A percentile compares a stretch with the other conserved stretches of the same genome.
Conservation (phyloP, 2,113 vertebrate genomes). For the Cyprinodon tularosa region DNA sequence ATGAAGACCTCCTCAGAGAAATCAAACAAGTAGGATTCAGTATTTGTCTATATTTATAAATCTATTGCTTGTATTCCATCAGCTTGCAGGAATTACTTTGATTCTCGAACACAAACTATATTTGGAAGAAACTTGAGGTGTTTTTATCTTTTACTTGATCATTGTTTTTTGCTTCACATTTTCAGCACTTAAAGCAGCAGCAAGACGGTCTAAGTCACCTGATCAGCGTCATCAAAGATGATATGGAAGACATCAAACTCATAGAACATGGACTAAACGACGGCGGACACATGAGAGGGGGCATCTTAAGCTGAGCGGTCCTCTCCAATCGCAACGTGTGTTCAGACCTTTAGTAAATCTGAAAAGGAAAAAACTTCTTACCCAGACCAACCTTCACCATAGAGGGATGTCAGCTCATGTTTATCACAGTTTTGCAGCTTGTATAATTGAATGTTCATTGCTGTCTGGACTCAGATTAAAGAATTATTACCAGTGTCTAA, state of each 20-base stretch:
- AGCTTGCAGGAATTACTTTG: neutral
- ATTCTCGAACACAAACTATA: neutral
- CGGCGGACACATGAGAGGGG: slow-evolving; percentile 87
- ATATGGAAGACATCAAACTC: slow-evolving; percentile 95
- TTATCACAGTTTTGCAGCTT: neutral
- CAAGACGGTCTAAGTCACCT: slow-evolving; percentile 96
- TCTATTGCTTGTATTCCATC: neutral
- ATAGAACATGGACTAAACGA: slow-evolving; percentile 93
- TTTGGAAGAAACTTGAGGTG: neutral
- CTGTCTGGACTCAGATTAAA: slow-evolving; percentile 22
- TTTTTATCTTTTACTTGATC: neutral
- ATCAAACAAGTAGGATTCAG: slow-evolving; percentile 88
- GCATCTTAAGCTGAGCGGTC: slow-evolving; percentile 86
- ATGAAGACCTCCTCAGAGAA: slow-evolving; percentile 91
- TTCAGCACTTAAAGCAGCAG: slow-evolving; percentile 95
- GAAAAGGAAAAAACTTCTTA: neutral
- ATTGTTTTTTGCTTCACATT: slow-evolving; percentile 4
- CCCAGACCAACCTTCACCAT: neutral
- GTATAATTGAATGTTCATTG: slow-evolving; percentile 4
- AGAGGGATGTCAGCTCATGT: neutral
- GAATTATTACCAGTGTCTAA: slow-evolving; percentile 39
- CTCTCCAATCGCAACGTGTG: neutral
- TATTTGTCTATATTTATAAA: neutral
- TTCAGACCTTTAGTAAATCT: slow-evolving; percentile 4
- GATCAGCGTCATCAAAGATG: slow-evolving; percentile 95